These are phyloP conservation scores for Cremastinae sp. DNA, from an alignment of 2,888 invertebrate genomes.

Conservation along the genomic window DNA sequence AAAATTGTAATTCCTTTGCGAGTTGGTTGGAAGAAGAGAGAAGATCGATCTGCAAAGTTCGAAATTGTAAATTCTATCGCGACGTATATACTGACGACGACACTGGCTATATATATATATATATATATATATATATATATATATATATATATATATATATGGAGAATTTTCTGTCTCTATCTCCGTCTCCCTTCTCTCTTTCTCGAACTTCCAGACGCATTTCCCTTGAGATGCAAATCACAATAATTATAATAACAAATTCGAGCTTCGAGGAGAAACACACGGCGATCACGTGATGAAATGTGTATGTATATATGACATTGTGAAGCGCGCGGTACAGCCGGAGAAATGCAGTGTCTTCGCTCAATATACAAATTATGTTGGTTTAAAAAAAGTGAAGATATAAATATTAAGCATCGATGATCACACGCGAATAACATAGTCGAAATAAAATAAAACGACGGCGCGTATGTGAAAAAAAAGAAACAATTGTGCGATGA, in stretches of 20 bases:
- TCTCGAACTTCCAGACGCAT: constrained; percentile 63
- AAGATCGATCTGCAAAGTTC: constrained; percentile 15
- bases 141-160: constrained; percentile 37
- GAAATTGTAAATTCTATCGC: constrained; percentile 39
- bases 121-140: no score
- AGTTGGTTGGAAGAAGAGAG: not conserved
- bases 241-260: constrained; percentile 76
- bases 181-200: constrained; percentile 4
- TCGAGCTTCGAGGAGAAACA: constrained; percentile 64
- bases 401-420: constrained; percentile 24
- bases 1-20: constrained; percentile 6
- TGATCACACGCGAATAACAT: constrained; percentile 3
- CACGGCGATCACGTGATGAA: constrained; percentile 73
- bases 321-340: constrained; percentile 15
- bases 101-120: constrained; percentile 19
- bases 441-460: constrained; percentile 1
- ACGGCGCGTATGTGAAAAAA: not conserved
- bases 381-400: constrained; percentile 16
- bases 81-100: constrained; percentile 8
- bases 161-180: not conserved
- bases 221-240: constrained; percentile 75
- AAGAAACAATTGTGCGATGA: no score
- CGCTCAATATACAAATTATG: constrained; percentile 37
- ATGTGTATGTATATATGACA: constrained; percentile 36
- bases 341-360: constrained; percentile 28